A percentile compares a stretch with the other conserved stretches of the same genome.
Conservation (phyloP, 2,113 vertebrate genomes). For the Eurystomus gularis region DNA sequence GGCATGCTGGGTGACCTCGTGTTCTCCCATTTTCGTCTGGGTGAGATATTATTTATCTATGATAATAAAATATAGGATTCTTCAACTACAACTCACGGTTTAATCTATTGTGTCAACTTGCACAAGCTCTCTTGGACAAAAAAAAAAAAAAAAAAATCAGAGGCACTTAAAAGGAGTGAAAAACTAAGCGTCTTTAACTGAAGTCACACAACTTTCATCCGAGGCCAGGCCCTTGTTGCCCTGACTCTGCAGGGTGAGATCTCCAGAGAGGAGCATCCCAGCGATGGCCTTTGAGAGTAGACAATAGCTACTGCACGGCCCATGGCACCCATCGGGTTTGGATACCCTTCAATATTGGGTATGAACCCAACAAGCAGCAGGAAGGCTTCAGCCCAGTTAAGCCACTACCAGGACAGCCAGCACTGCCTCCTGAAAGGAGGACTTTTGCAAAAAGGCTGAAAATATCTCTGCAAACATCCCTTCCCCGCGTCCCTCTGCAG, state of each 20-base stretch:
- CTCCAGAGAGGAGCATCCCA: neutral
- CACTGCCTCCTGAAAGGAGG: neutral
- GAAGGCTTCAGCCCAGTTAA: neutral
- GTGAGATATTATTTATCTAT: constrained; percentile 33
- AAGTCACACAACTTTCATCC: neutral
- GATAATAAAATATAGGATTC: constrained; percentile 18
- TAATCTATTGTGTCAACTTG: constrained; percentile 25
- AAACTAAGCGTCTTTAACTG: neutral
- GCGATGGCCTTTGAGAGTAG: neutral
- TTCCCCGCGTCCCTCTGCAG: neutral
- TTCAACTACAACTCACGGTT: neutral
- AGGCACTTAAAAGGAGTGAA: neutral
- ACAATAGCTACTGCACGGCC: neutral
- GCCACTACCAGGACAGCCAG: neutral
- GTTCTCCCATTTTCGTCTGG: constrained; percentile 24
- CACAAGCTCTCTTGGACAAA: neutral
- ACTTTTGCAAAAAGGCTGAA: neutral
- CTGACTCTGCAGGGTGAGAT: neutral
- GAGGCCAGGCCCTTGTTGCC: neutral
- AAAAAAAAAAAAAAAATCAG: neutral
- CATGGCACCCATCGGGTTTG: neutral
- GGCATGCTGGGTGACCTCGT: constrained; percentile 32
- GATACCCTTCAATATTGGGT: neutral
- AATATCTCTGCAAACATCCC: neutral
- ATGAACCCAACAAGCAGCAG: neutral